Percentiles rank a stretch among this genome's conserved stretches.
Conservation (phyloP, 2,113 vertebrate species). For the Castor canadensis region DNA sequence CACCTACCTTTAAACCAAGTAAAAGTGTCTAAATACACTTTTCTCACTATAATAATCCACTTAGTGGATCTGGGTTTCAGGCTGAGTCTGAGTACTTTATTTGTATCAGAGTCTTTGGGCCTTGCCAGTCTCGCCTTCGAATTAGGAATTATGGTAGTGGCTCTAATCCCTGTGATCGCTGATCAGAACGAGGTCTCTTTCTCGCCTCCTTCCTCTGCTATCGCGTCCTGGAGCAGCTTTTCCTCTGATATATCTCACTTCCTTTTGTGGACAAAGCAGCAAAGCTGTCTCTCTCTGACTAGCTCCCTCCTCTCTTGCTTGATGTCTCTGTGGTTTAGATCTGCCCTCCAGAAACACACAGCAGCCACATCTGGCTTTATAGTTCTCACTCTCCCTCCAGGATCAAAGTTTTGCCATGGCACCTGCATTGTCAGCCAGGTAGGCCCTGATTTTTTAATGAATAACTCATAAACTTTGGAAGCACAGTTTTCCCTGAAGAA, state of each 20-base stretch:
- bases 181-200: background rate
- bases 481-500: background rate
- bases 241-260: background rate
- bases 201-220: background rate
- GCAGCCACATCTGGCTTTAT: background rate
- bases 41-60: background rate
- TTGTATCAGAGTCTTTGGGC: background rate
- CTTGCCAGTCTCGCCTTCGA: background rate
- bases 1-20: background rate
- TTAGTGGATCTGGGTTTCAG: background rate
- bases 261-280: background rate
- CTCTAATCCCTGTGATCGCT: background rate
- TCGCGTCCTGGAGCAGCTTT: background rate
- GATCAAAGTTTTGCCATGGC: background rate
- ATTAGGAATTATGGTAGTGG: background rate
- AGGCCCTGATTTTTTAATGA: background rate
- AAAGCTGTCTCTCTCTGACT: background rate
- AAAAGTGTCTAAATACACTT: background rate
- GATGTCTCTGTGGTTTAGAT: background rate
- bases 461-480: background rate
- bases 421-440: background rate
- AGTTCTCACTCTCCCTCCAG: background rate
- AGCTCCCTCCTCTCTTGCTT: background rate
- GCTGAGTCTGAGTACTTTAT: constrained; percentile 21
- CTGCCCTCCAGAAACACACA: background rate